Evolutionary conservation across 1,140 invertebrate species (phyloP).

Genomic region (Copidosoma floridanum): DNA sequence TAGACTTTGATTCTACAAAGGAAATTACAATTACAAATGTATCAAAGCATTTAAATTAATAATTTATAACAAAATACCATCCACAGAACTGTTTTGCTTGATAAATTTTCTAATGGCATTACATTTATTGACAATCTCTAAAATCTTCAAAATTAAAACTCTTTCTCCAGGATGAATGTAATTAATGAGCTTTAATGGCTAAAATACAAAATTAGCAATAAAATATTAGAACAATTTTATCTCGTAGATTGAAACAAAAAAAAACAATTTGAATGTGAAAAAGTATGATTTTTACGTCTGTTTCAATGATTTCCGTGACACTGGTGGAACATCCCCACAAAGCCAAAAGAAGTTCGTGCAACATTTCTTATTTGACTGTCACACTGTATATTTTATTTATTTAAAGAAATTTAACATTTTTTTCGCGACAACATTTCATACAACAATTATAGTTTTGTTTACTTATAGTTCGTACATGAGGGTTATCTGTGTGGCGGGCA

Average conservation of each 20-base stretch:
- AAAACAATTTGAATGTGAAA: no score
- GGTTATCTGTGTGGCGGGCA: no score
- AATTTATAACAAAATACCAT: slow-evolving; percentile 16
- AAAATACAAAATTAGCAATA: slow-evolving; percentile 13
- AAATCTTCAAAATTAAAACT: slow-evolving; percentile 45
- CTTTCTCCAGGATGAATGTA: slow-evolving; percentile 51
- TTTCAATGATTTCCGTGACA: slow-evolving; percentile 44
- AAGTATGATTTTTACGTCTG: slow-evolving; percentile 43
- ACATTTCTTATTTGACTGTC: slow-evolving; percentile 46
- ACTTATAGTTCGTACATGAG: no score
- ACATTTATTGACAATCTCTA: slow-evolving; percentile 44
- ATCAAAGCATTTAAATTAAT: not conserved
- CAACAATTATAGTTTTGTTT: no score
- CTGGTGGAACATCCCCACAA: slow-evolving; percentile 52
- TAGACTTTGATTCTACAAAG: slow-evolving; percentile 28
- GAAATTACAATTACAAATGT: slow-evolving; percentile 4
- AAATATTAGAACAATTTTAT: no score
- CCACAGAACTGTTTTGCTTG: slow-evolving; percentile 33
- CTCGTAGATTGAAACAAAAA: no score
- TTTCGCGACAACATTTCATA: no score
- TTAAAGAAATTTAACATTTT: no score
- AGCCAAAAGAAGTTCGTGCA: slow-evolving; percentile 51
- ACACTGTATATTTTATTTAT: no score
- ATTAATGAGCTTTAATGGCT: slow-evolving; percentile 45
- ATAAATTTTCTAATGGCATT: slow-evolving; percentile 47